These are phyloP conservation scores for Prorops nasuta DNA, from an alignment of 1,140 invertebrate genomes.

Conservation along the genomic window DNA sequence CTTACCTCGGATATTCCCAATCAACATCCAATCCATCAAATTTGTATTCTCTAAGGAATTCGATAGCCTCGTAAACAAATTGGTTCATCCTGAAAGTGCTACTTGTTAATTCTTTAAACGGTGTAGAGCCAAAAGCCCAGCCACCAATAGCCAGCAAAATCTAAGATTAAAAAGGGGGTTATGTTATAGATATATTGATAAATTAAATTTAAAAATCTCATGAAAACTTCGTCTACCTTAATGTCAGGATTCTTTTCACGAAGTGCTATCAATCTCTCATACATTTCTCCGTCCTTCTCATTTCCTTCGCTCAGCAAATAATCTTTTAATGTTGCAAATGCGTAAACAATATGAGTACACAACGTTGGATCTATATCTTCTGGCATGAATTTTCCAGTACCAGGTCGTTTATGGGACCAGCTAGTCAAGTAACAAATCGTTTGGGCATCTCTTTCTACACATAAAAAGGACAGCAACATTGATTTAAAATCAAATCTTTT, in stretches of 20 bases:
- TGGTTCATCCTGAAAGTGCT: slow-evolving; percentile 92
- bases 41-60: slow-evolving; percentile 86
- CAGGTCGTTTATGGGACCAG: slow-evolving; percentile 88
- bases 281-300: slow-evolving; percentile 81
- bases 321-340: slow-evolving; percentile 86
- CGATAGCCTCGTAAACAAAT: slow-evolving; percentile 91
- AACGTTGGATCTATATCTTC: slow-evolving; percentile 83
- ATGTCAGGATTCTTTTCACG: slow-evolving; percentile 88
- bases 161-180: slow-evolving; percentile 44
- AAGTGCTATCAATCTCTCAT: slow-evolving; percentile 77
- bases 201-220: slow-evolving; percentile 13
- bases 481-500: too few species aligned
- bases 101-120: slow-evolving; percentile 88
- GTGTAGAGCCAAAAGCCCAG: slow-evolving; percentile 90
- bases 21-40: slow-evolving; percentile 96
- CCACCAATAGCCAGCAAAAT: slow-evolving; percentile 89
- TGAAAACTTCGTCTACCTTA: slow-evolving; percentile 61
- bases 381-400: slow-evolving; percentile 80
- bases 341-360: slow-evolving; percentile 91
- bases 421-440: slow-evolving; percentile 93
- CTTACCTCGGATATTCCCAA: slow-evolving; percentile 90
- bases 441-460: slow-evolving; percentile 73
- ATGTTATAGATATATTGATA: slow-evolving; percentile 5
- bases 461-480: slow-evolving; percentile 13
- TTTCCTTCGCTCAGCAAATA: slow-evolving; percentile 74